Base-by-base conservation (phyloP, 2,888 invertebrate species). In the Melinaea menophilus region DNA sequence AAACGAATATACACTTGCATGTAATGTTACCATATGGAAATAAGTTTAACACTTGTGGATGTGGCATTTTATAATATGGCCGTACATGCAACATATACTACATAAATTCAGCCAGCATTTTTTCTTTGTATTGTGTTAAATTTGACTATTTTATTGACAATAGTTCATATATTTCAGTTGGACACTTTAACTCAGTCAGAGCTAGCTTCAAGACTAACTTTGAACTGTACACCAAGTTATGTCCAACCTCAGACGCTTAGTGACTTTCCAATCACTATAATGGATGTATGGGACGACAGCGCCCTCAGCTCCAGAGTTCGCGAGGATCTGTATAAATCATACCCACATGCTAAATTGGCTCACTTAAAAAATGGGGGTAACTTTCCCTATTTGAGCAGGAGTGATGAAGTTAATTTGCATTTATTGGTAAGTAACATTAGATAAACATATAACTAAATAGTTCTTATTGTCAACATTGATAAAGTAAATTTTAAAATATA, bases 241-340 rank as follows among this genome's bases (percentile, higher is more conserved):
- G 95, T 97, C 4, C 94, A 95, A 75, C 95, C 96, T 3, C 94
- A 95, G 72, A 92, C 93, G 72, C 87, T 97, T 37, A 83, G 88
- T 37, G 86, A 92, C 66, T 76, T 96, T 58, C 93, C 95, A n/a
- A 92, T 96, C 12, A 97, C 97, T 11, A 93, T 97, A 59, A 92
- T 97, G 81, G 97, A 97, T 85, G 97, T 97, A 0, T 97, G 96
- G 91, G 97, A 97, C 82, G 95, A 96, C 74, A 95, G 95, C 81
- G 97, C 97, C 4, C 84, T 97, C 57, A 95, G 96, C 64, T 92
- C 93, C 68, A 82, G 92, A 54, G 97, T 97, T 0, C 88, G 95
- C 60, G 96, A 97, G 75, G 95, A 96, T 75, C 87, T 97, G 71
- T 95, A 95, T 81, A 96, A 96, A 80, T 95, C 95, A 72, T 97